Conservation (phyloP, 1,140 invertebrate genomes). For the Trichonephila clavata region DNA sequence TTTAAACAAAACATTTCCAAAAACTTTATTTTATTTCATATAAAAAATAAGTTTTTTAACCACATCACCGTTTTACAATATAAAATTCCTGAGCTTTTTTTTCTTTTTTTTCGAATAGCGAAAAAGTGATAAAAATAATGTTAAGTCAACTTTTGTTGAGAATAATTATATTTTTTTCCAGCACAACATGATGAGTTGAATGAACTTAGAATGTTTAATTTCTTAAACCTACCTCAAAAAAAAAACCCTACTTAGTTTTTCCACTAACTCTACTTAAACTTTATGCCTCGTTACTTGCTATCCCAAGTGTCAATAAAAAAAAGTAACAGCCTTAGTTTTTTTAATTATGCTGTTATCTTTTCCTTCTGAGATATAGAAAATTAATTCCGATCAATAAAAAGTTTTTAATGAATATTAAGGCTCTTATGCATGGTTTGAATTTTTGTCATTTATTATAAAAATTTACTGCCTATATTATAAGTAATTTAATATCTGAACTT, state of each 20-base stretch:
- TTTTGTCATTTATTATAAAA: background rate
- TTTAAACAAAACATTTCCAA: background rate
- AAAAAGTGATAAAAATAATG: background rate
- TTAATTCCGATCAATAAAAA: background rate
- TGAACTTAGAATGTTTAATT: background rate
- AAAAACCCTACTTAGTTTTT: slow-evolving; percentile 6
- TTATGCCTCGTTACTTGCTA: slow-evolving; percentile 19
- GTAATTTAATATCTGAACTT: too few species aligned
- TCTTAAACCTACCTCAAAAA: background rate
- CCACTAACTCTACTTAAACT: slow-evolving; percentile 44
- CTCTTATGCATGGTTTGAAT: background rate
- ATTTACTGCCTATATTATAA: background rate
- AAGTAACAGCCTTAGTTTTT: background rate
- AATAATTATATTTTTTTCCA: slow-evolving; percentile 23
- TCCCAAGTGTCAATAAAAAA: slow-evolving; percentile 7
- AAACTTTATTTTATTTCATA: background rate
- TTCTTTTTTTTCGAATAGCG: background rate
- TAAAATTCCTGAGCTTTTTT: background rate
- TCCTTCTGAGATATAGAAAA: background rate
- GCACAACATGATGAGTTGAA: background rate
- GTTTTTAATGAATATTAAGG: background rate
- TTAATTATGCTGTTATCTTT: background rate
- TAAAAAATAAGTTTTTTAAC: too few species aligned
- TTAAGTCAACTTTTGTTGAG: background rate
- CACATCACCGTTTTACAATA: background rate